These are phyloP conservation scores for Harpagifer antarcticus DNA, from an alignment of 2,797 vertebrate species.

Conservation along the genomic window DNA sequence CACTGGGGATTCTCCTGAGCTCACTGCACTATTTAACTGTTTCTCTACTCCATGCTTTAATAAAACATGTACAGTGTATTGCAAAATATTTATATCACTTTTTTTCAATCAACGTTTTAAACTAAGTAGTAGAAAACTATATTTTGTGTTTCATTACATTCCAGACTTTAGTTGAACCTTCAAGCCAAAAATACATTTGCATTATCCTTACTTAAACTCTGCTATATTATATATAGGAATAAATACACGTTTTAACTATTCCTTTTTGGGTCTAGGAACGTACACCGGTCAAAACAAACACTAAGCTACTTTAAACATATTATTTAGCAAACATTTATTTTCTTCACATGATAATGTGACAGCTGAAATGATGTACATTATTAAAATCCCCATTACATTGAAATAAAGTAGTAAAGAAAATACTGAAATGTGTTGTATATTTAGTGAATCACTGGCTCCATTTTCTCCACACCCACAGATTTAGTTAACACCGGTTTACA, in stretches of 20 bases:
- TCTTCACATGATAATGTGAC: not conserved
- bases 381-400: conserved; percentile 2
- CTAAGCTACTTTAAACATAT: not conserved
- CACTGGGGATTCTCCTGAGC: not conserved
- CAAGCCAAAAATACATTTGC: not conserved
- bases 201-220: not conserved
- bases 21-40: not conserved
- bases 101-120: not conserved
- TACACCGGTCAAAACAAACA: not conserved
- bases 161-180: not conserved
- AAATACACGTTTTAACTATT: not conserved
- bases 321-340: not conserved
- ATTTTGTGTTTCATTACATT: not conserved
- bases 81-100: not conserved
- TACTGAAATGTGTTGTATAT: conserved; percentile 13
- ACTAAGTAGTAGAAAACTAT: not conserved
- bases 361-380: conserved; percentile 12
- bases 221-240: not conserved
- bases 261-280: not conserved
- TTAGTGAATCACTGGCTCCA: not conserved
- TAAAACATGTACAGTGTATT: not conserved
- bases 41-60: not conserved
- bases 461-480: not conserved
- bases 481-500: not conserved
- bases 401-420: conserved; percentile 12